Evolutionary conservation across 2,888 invertebrate species (phyloP), one percentile per base, ranked within the genome.

Genomic region (Altica lythri): DNA sequence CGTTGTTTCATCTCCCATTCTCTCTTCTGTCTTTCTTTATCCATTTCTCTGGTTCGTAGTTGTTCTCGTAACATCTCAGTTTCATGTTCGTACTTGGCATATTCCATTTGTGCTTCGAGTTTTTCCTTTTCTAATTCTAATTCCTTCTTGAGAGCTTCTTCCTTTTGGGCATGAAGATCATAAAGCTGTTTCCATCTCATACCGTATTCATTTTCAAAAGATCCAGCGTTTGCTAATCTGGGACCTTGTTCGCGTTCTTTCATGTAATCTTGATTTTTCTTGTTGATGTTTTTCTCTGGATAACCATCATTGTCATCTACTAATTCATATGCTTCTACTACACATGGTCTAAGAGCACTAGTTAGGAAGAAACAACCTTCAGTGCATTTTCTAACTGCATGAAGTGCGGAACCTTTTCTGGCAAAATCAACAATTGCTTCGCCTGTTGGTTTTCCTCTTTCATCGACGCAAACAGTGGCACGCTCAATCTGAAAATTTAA

Each of bases 381-480:
- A 12, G 83, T 85, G 74, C 97, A 96, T 71, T 92, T 88, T 54
- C 93, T 85, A 35, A 97, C 80, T 2, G 97, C 97, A 55, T 90
- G 83, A 66, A 88, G 81, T 2, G 97, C 97, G 59, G 90, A 90
- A 10, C 92, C 91, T 77, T 98, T 98, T 38, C 96, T 84, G 0
- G 90, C 87, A 77, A 89, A 99, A 73, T 99, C 98, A n/a, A 99
- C 90, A 54, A 97, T 89, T 19, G 97, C 99, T 77, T 98, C 98
- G 3, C 96, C 95, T 14, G 90, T 86, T n/a, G 94, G 88, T 74
- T 94, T 93, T 49, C 98, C 98, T 71, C 96, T 86, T 69, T 99
- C 98, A 75, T 99, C 99, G 16, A 96, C 96, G 67, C 89, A 85
- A 0, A 99, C 95, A 59, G 92, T 86, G 2, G 96, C 96, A 49